These are phyloP conservation scores for Bhutanitis thaidina DNA, from an alignment of 2,888 invertebrate genomes.

Conservation along the genomic window DNA sequence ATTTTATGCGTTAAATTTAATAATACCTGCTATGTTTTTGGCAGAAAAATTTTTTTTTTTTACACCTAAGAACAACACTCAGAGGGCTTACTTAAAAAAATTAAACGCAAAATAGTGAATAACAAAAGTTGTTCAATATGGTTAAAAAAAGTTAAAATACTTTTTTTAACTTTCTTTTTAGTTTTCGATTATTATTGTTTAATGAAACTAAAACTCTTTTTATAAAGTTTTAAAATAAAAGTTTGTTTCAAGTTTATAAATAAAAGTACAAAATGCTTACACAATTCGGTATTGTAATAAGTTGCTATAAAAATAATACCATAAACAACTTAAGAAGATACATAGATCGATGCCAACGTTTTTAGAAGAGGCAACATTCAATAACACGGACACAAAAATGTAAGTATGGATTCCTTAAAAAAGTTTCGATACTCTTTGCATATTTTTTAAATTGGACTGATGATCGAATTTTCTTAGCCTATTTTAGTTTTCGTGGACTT, in stretches of 20 bases:
- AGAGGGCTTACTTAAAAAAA: no score
- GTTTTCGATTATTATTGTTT: no score
- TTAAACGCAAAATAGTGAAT: no score
- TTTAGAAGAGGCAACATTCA: background rate
- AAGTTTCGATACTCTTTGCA: conserved; percentile 32
- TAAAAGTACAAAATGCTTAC: conserved; percentile 18
- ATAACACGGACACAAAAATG: conserved; percentile 6
- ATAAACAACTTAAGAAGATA: conserved; percentile 1
- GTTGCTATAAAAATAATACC: conserved; percentile 4
- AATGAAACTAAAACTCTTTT: no score
- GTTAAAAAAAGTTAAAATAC: no score
- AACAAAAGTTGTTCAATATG: no score
- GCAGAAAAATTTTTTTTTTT: background rate
- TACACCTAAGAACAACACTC: background rate
- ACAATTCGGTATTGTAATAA: conserved; percentile 8
- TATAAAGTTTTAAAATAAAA: background rate
- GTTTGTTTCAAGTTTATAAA: conserved; percentile 12
- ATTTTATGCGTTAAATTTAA: background rate
- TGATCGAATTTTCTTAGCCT: conserved; percentile 50
- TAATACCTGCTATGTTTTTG: background rate
- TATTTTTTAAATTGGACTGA: conserved; percentile 55
- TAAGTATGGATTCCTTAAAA: conserved; percentile 19
- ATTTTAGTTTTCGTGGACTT: conserved; percentile 55
- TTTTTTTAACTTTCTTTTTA: no score
- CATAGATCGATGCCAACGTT: conserved; percentile 1